Conservation (phyloP, 2,797 vertebrate species). For the Sebastes oblongus region DNA sequence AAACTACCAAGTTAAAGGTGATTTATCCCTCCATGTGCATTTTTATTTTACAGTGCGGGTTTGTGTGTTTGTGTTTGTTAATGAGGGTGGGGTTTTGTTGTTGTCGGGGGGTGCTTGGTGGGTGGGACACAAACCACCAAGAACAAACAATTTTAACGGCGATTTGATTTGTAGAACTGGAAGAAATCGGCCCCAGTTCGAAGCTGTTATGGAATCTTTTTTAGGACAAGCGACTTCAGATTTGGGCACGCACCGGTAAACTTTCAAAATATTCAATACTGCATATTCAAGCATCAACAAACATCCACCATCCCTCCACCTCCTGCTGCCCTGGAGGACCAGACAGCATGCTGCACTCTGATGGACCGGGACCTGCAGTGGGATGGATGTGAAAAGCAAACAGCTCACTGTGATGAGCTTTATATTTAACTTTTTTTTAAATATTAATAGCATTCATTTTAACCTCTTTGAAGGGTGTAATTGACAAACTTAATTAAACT, state of each 20-base stretch:
- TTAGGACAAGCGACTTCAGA: conserved; percentile 83
- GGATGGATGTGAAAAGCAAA: conserved; percentile 17
- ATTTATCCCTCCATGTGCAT: conserved; percentile 1
- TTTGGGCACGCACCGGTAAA: conserved; percentile 79
- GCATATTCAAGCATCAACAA: conserved; percentile 43
- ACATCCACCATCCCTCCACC: not conserved
- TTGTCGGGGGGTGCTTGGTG: conserved; percentile 22
- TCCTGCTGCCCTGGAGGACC: conserved; percentile 51
- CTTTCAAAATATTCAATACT: conserved; percentile 64
- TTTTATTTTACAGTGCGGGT: not conserved
- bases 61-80: conserved; percentile 30
- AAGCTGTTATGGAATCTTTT: conserved; percentile 87
- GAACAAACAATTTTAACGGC: conserved; percentile 81
- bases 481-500: not conserved
- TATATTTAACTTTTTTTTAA: not conserved
- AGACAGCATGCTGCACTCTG: conserved; percentile 23
- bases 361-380: conserved; percentile 27
- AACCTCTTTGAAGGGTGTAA: not conserved
- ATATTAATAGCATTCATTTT: not conserved
- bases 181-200: conserved; percentile 84
- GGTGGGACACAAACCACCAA: conserved; percentile 57
- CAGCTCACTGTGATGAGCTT: not conserved
- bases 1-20: not conserved
- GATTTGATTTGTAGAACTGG: conserved; percentile 87
- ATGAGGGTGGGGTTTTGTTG: conserved; percentile 22